A percentile compares a stretch with the other conserved stretches of the same genome.
phyloP scores from a whole-genome alignment of 1,140 invertebrate genomes.

The Lamellibrachia luymesi region DNA sequence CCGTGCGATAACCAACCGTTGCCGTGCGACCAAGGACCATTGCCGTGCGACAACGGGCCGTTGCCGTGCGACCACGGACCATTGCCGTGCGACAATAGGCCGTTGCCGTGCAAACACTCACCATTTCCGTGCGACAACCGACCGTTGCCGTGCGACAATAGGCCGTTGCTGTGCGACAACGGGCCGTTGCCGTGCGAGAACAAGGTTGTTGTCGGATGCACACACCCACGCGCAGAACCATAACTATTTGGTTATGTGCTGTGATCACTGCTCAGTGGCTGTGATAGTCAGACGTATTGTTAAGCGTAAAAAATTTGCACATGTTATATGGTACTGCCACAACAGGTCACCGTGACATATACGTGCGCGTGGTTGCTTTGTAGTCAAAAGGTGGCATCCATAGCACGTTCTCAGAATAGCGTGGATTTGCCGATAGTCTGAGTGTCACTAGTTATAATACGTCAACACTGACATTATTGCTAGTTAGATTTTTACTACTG shows the following conservation, averaged over 20 bases:
- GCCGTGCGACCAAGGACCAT: background rate
- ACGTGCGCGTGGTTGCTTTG: background rate
- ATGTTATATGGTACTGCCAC: background rate
- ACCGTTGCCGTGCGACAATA: background rate
- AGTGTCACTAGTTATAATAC: background rate
- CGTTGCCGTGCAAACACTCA: background rate
- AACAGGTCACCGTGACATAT: background rate
- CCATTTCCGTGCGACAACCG: background rate
- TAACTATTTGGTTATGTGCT: too few relatives aligned
- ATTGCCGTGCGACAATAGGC: background rate
- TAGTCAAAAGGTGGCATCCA: background rate
- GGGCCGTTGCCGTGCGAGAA: background rate
- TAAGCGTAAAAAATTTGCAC: too few relatives aligned
- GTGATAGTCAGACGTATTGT: background rate
- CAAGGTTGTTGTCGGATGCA: background rate
- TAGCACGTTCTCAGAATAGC: background rate
- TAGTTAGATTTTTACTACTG: background rate
- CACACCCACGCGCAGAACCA: too few relatives aligned
- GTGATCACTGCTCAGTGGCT: too few relatives aligned
- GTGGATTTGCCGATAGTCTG: background rate
- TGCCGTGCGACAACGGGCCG: background rate
- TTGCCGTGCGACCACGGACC: background rate
- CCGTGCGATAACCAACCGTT: background rate
- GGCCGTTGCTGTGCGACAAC: background rate
- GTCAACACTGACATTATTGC: background rate